A percentile compares a stretch with the other conserved stretches of the same genome.
Conservation (phyloP, 2,113 vertebrate species). For the Coptodon bakossiorum region DNA sequence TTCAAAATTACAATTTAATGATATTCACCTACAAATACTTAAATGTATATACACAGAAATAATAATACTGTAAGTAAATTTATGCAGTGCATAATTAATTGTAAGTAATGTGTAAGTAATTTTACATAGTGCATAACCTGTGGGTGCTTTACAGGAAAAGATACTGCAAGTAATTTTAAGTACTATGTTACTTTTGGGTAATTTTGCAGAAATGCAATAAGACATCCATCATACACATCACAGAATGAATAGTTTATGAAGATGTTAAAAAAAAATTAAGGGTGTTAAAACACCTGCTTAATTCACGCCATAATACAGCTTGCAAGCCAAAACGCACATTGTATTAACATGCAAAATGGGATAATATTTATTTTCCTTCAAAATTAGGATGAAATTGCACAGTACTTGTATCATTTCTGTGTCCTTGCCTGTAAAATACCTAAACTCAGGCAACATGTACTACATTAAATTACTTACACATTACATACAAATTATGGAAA, state of each 20-base stretch:
- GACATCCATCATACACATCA: neutral
- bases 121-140: fast-evolving
- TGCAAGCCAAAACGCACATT: neutral
- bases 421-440: neutral
- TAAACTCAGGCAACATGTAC: neutral
- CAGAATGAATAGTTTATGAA: neutral
- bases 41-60: neutral
- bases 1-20: neutral
- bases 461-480: neutral
- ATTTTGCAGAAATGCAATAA: neutral
- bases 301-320: fast-evolving
- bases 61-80: neutral
- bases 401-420: neutral
- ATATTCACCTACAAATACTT: neutral
- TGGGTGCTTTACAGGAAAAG: neutral
- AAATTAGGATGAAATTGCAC: neutral
- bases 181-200: neutral
- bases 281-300: neutral
- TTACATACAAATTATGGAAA: neutral
- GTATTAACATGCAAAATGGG: fast-evolving
- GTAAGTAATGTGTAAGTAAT: neutral
- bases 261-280: neutral
- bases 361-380: neutral
- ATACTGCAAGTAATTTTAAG: neutral
- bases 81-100: neutral